Evolutionary conservation across 2,797 vertebrate genomes (phyloP), one percentile per base, ranked within the genome.

Genomic region (Alectoris magna): DNA sequence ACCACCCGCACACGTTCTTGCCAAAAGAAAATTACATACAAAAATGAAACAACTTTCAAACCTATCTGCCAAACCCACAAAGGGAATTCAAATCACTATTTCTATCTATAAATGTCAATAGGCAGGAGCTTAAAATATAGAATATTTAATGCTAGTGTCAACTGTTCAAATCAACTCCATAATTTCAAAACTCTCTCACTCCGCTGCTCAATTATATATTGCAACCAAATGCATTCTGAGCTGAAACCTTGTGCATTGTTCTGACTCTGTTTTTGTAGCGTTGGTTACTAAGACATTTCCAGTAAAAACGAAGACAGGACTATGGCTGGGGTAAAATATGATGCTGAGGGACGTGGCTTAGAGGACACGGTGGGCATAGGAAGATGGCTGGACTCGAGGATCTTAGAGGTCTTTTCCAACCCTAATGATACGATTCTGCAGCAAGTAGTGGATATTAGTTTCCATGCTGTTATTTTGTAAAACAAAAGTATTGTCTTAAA

Each of bases 11-110:
- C 48, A 73, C 8, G 21, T 72, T 92, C 73, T 39, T 91, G 89
- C 94, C 92, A 96, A 78, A 95, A 96, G 70, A 96, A 94, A 93
- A 94, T 91, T 80, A 81, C 71, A 87, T 27, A 69, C 31, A 81
- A 86, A 90, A 72, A 73, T 56, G 56, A 91, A 95, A 81, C 91
- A 75, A 84, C 43, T 87, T 91, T 84, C 85, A 68, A 89, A 74
- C 14, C 56, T 75, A 67, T 78, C 43, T 92, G 89, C 94, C 92
- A 95, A 95, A 84, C 44, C 89, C 89, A 90, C 84, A 64, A 55
- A 74, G 92, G 85, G 84, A 96, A 93, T 93, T 95, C 90, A 87
- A 51, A 96, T 94, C 90, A 60, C 74, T 79, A 38, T 93, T 93
- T 87, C 88, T 84, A 39, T 84, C 87, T 91, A 64, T 84, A 95